Percentiles rank a stretch among this genome's conserved stretches.
phyloP scores from a whole-genome alignment of 2,797 vertebrate genomes.

The Holocentrus rufus region DNA sequence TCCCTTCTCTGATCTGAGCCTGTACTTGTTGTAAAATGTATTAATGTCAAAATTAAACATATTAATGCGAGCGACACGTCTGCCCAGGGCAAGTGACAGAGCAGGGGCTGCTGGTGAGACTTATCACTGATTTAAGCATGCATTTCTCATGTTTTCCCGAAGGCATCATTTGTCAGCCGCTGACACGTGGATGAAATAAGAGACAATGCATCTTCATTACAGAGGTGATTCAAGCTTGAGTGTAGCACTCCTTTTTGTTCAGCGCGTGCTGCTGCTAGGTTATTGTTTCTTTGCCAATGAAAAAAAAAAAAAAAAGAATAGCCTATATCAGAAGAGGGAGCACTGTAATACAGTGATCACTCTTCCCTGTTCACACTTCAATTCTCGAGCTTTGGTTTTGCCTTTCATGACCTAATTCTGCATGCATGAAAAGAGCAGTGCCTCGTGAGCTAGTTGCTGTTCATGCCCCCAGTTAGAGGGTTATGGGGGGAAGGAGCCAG shows the following conservation, averaged over 20 bases:
- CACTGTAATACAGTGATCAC: constrained; percentile 57
- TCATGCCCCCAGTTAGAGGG: constrained; percentile 36
- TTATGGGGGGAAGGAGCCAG: constrained; percentile 23
- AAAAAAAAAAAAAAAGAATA: constrained; percentile 56
- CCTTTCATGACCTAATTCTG: constrained; percentile 65
- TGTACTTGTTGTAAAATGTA: constrained; percentile 27
- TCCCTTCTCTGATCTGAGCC: constrained; percentile 21
- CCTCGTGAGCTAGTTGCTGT: constrained; percentile 45
- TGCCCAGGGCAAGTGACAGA: constrained; percentile 16
- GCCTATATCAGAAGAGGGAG: constrained; percentile 47
- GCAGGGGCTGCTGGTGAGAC: constrained; percentile 1
- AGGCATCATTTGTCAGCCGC: constrained; percentile 38
- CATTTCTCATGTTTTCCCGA: constrained; percentile 38
- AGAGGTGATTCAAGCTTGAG: constrained; percentile 58
- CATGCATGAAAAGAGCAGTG: constrained; percentile 69
- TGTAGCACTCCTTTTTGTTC: constrained; percentile 50
- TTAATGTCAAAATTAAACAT: constrained; percentile 20
- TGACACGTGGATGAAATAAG: constrained; percentile 18
- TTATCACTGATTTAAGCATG: constrained; percentile 31
- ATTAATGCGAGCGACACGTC: constrained; percentile 29
- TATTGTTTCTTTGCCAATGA: constrained; percentile 51
- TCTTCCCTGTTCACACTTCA: constrained; percentile 66
- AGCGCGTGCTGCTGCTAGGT: constrained; percentile 20
- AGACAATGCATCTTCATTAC: constrained; percentile 55
- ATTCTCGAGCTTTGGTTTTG: constrained; percentile 61